Percentiles rank a stretch among this genome's conserved stretches.
phyloP scores from a whole-genome alignment of 2,113 vertebrate genomes.

The Marcusenius ussheri region DNA sequence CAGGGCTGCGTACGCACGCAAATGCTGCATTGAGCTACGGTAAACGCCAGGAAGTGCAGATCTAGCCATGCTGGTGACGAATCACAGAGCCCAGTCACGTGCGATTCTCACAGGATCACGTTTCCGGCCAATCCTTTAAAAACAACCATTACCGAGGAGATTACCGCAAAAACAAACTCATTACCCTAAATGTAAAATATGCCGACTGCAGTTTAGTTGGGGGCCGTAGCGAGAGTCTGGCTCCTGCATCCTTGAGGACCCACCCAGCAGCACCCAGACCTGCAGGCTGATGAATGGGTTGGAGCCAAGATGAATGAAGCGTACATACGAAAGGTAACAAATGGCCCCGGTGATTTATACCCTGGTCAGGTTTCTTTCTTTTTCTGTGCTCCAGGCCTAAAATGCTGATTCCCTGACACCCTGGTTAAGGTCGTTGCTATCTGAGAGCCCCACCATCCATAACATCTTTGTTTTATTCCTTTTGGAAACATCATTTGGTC shows the following conservation, averaged over 20 bases:
- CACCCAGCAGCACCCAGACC: constrained; percentile 44
- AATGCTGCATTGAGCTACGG: background rate
- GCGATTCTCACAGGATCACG: background rate
- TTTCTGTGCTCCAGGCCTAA: constrained; percentile 43
- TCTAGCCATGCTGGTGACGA: too few species aligned
- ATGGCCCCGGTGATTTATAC: constrained; percentile 67
- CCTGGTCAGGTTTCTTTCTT: constrained; percentile 62
- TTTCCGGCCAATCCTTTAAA: background rate
- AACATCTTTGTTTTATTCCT: constrained; percentile 53
- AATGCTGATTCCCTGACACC: constrained; percentile 44
- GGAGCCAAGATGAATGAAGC: constrained; percentile 59
- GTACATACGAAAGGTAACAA: constrained; percentile 61
- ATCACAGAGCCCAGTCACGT: background rate
- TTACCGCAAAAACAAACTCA: constrained; percentile 7
- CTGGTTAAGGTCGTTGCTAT: constrained; percentile 49
- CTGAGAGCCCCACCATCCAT: constrained; percentile 49
- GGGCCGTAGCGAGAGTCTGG: background rate
- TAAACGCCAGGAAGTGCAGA: background rate
- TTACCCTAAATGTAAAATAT: constrained; percentile 1
- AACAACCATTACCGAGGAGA: constrained; percentile 7
- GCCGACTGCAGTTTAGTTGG: background rate
- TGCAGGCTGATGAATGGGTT: constrained; percentile 55
- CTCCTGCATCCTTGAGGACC: constrained; percentile 26
- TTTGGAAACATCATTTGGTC: constrained; percentile 23
- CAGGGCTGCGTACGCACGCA: background rate